A percentile compares a stretch with the other conserved stretches of the same genome.
Conservation (phyloP, 2,797 vertebrate genomes). For the Rhabdophis nuchalis region DNA sequence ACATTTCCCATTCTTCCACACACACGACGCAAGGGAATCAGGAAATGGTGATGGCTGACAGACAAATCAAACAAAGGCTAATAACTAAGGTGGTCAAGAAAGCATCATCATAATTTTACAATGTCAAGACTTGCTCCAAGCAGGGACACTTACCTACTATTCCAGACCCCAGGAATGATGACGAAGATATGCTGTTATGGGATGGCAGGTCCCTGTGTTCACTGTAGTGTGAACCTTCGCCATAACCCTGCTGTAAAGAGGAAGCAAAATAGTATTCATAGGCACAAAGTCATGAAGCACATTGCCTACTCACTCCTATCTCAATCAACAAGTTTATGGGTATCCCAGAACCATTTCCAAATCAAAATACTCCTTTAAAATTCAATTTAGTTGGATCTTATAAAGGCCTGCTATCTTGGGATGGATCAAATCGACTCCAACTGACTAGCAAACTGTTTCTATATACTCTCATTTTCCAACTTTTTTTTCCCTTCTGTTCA, state of each 20-base stretch:
- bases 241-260: slow-evolving; percentile 77
- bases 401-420: background rate
- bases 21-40: background rate
- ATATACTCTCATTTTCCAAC: background rate
- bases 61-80: background rate
- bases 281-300: background rate
- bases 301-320: background rate
- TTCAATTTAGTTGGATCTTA: background rate
- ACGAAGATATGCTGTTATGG: slow-evolving; percentile 72
- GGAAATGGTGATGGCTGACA: background rate
- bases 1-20: background rate
- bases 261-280: background rate
- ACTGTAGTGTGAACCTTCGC: slow-evolving; percentile 84
- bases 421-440: background rate
- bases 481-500: background rate
- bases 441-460: too few species aligned
- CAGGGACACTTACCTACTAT: slow-evolving; percentile 79
- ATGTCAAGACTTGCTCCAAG: background rate
- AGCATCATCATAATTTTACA: too few species aligned
- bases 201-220: slow-evolving; percentile 83
- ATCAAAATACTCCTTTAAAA: too few species aligned
- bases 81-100: background rate
- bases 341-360: background rate
- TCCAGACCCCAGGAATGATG: slow-evolving; percentile 88
- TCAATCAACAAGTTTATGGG: background rate